A percentile compares a stretch with the other conserved stretches of the same genome.
Conservation (phyloP, 2,888 invertebrate genomes). For the Tetranychus truncatus region DNA sequence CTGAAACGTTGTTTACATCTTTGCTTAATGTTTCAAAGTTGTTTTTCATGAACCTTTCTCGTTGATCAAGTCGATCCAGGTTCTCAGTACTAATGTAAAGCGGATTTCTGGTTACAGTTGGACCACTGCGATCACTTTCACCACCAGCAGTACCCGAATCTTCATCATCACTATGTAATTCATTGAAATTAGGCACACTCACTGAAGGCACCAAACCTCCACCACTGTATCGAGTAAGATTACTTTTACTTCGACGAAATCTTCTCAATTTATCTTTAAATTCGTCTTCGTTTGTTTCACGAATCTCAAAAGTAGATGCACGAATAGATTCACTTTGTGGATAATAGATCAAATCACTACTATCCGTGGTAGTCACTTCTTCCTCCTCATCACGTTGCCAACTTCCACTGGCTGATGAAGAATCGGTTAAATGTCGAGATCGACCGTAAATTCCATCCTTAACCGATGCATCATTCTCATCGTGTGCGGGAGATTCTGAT, state of each 20-base stretch:
- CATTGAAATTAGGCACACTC: constrained; percentile 24
- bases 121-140: constrained; percentile 45
- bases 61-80: constrained; percentile 34
- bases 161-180: constrained; percentile 38
- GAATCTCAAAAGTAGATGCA: constrained; percentile 5
- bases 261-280: neutral
- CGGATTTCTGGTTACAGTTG: constrained; percentile 38
- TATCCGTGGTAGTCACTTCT: constrained; percentile 16
- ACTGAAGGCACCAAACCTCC: constrained; percentile 18
- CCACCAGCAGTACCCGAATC: constrained; percentile 60
- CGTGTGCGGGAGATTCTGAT: constrained; percentile 8
- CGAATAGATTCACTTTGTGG: constrained; percentile 11
- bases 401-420: constrained; percentile 15
- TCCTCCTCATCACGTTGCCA: constrained; percentile 19
- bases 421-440: constrained; percentile 13
- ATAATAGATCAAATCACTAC: constrained; percentile 18
- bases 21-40: constrained; percentile 40
- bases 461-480: neutral
- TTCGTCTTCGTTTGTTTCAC: constrained; percentile 8
- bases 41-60: constrained; percentile 31
- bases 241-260: constrained; percentile 5
- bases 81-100: constrained; percentile 33
- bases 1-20: constrained; percentile 37
- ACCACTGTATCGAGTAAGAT: neutral
- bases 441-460: constrained; percentile 4